Base-by-base conservation (phyloP, 2,888 invertebrate genomes). In the Cheilosia variabilis region DNA sequence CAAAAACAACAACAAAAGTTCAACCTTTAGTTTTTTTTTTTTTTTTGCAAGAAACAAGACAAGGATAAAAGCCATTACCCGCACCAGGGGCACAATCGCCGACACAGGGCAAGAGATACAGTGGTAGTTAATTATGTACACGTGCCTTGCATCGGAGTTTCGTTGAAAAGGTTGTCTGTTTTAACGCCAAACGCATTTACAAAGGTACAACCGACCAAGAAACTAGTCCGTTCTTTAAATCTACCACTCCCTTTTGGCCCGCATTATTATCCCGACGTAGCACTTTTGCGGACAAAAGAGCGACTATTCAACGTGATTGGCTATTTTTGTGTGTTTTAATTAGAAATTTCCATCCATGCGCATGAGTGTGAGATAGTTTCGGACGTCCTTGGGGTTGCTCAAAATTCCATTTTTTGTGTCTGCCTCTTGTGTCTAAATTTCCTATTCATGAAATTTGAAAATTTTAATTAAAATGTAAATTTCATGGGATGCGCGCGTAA, bases 401-500 rank as follows among this genome's bases (percentile, higher is more conserved):
- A 53, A 69, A 37, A 37, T 13, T 37, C 34, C 50, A 19, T 58
- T 43, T 27, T 17, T 27, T 27, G 27, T 65, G 63, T 24, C 34
- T 65, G 47, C 7, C 47, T 57, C 34, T 3, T 37, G 22, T 17
- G 15, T 47, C 22, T 6, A 19, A 45, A n/a, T 71, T 76, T 43
- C 34, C 55, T 55, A 77, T 82, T 82, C 66, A 77, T 72, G 62
- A 78, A 78, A 63, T 78, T 68, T 57, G 45, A 41, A 15, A 68
- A 62, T 69, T 78, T 81, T 73, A 78, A 83, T 83, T 78, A 78
- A 83, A 83, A 83, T 83, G 78, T 63, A 78, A 83, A 83, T 83
- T 83, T 78, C 41, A 63, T 73, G 24, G 22, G 55, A 10, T 31
- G 45, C 19, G 68, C 9, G 10, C 4, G 7, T 19, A 13, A 31